A percentile compares a stretch with the other conserved stretches of the same genome.
phyloP scores from a whole-genome alignment of 2,113 vertebrate species.

The Eclectus roratus region DNA sequence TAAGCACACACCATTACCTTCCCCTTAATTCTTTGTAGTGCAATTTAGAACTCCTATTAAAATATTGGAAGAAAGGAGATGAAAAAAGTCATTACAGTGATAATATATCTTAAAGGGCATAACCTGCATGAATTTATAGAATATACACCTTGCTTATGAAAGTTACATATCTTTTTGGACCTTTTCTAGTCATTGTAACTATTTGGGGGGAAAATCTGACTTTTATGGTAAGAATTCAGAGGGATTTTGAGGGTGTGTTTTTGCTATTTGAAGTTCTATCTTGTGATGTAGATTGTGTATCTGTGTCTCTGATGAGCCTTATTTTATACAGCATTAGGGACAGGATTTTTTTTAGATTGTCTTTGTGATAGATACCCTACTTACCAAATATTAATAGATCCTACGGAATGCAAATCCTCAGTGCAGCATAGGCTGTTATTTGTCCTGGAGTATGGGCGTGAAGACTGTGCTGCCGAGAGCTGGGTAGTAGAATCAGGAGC shows the following conservation, averaged over 20 bases:
- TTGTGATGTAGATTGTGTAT: background rate
- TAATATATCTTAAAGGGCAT: background rate
- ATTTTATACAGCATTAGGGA: background rate
- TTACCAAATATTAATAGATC: background rate
- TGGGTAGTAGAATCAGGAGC: background rate
- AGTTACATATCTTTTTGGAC: background rate
- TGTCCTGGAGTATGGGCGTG: background rate
- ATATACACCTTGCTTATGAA: background rate
- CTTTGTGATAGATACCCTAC: background rate
- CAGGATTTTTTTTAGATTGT: background rate
- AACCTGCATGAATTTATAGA: background rate
- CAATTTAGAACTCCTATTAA: slow-evolving; percentile 9
- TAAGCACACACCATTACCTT: background rate
- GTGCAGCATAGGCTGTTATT: background rate
- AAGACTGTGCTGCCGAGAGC: background rate
- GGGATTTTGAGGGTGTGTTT: background rate
- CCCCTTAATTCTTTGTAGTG: slow-evolving; percentile 13
- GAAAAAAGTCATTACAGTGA: slow-evolving; percentile 4
- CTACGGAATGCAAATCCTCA: background rate
- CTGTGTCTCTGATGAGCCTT: background rate
- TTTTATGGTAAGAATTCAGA: background rate
- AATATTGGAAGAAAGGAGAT: background rate
- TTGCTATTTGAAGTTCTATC: background rate
- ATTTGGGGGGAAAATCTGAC: background rate
- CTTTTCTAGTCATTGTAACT: background rate